Evolutionary conservation across 2,888 invertebrate genomes (phyloP), one percentile per base, ranked within the genome.

Genomic region (Lordiphosa fenestrarum): DNA sequence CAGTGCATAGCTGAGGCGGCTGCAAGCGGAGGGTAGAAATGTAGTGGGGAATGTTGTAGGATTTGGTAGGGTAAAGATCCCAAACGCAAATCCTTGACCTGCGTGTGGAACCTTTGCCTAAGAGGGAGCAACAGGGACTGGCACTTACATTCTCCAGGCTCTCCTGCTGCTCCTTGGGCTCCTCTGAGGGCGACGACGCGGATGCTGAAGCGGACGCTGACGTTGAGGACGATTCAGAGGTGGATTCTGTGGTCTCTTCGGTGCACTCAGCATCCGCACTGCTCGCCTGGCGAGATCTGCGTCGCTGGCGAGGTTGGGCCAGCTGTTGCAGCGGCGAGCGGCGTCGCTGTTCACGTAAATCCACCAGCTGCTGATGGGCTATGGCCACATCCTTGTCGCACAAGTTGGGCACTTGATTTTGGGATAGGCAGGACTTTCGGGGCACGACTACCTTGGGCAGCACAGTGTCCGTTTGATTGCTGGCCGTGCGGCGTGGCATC

Each of bases 341-440:
- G 6, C 44, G 64, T 35, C 57, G 52, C 37, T 57, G 64, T 15
- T 51, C 47, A 6, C 50, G 50, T 3, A 65, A 58, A 25, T 63
- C 53, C 30, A 30, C 54, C 44, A 76, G 21, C 19, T 74, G 71
- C n/a, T 60, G 52, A 3, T 54, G 48, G 25, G 61, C 75, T 5
- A 30, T 52, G 12, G 39, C 37, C 23, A 71, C 51, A 36, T 75
- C 76, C 7, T 50, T 53, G 12, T 66, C 58, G 6, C 52, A 54
- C 15, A 57, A 41, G 0, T 4, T 13, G 3, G 21, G 44, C 13
- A 41, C 10, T 4, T 21, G 33, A n/a, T 41, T 35, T 2, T 58
- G 3, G 0, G 49, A 21, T 0, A 47, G 46, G 1, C 39, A 38
- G 25, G 57, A 60, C 25, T 36, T 44, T 2, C 44, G 36, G 1